Evolutionary conservation across 2,888 invertebrate species (phyloP).

Genomic region (Ecdyonurus torrentis): DNA sequence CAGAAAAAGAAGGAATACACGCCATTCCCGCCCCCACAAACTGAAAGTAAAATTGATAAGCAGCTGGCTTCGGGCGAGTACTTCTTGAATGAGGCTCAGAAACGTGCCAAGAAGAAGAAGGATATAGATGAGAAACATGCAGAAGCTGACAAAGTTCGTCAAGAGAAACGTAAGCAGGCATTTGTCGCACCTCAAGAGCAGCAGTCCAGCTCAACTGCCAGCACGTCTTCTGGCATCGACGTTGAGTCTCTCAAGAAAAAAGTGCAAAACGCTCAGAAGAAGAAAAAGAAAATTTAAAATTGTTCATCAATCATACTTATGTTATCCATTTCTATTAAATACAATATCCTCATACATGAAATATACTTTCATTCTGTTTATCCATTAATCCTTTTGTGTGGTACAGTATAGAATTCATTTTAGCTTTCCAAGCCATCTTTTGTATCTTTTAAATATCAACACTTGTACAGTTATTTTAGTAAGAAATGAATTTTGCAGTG

Average conservation of each 20-base stretch:
- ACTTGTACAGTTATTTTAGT: no score
- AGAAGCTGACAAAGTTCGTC: conserved; percentile 50
- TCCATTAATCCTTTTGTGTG: no score
- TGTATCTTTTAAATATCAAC: no score
- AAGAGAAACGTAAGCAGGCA: conserved; percentile 60
- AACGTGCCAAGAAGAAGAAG: conserved; percentile 47
- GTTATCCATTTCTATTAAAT: no score
- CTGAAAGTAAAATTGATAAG: conserved; percentile 85
- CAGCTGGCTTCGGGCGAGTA: conserved; percentile 92
- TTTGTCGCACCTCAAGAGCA: conserved; percentile 65
- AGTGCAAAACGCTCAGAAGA: conserved; percentile 39
- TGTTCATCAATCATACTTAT: no score
- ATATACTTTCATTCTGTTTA: no score
- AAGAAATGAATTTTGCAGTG: no score
- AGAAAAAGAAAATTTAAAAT: conserved; percentile 8
- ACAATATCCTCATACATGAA: no score
- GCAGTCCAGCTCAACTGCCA: conserved; percentile 18
- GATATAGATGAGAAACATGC: conserved; percentile 64
- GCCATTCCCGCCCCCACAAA: conserved; percentile 91
- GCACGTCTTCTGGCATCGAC: conserved; percentile 32
- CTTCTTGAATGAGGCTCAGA: conserved; percentile 79
- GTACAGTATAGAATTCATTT: no score
- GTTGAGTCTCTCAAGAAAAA: conserved; percentile 57
- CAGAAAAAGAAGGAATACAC: conserved; percentile 87
- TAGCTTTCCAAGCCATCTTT: no score